phyloP scores from a whole-genome alignment of 2,888 invertebrate genomes.

The Tachina grossa region DNA sequence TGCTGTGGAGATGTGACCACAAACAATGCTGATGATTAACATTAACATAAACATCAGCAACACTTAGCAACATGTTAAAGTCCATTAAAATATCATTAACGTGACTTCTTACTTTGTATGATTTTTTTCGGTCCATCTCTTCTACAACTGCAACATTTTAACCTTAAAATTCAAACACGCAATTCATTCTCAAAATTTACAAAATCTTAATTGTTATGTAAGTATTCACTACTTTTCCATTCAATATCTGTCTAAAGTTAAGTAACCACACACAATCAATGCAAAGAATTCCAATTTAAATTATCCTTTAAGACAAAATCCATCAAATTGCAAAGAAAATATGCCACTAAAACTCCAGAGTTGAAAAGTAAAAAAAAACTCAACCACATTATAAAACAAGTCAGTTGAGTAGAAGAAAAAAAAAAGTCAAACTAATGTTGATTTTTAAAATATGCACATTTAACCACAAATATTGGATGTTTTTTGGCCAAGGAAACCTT shows the following conservation, averaged over 20 bases:
- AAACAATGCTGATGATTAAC: slow-evolving; percentile 40
- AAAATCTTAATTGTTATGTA: slow-evolving; percentile 34
- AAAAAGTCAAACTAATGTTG: slow-evolving; percentile 20
- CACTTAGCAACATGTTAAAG: slow-evolving; percentile 56
- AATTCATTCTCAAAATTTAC: slow-evolving; percentile 56
- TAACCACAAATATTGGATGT: slow-evolving; percentile 57
- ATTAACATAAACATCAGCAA: slow-evolving; percentile 52
- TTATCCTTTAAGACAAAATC: slow-evolving; percentile 36
- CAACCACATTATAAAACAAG: background rate
- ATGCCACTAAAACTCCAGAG: background rate
- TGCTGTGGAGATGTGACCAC: slow-evolving; percentile 6
- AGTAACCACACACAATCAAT: slow-evolving; percentile 36
- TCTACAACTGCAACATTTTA: slow-evolving; percentile 9
- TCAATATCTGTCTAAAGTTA: slow-evolving; percentile 11
- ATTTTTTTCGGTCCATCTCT: background rate
- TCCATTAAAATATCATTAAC: slow-evolving; percentile 66
- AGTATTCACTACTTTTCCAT: slow-evolving; percentile 12
- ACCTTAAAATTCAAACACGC: slow-evolving; percentile 50
- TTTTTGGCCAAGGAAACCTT: slow-evolving; percentile 53
- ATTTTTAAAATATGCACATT: slow-evolving; percentile 49
- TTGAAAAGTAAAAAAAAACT: background rate
- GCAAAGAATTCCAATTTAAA: background rate
- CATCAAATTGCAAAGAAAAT: background rate
- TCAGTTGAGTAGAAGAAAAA: background rate
- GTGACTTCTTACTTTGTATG: slow-evolving; percentile 47